phyloP scores from a whole-genome alignment of 2,888 invertebrate species.

The Drosophila colorata region DNA sequence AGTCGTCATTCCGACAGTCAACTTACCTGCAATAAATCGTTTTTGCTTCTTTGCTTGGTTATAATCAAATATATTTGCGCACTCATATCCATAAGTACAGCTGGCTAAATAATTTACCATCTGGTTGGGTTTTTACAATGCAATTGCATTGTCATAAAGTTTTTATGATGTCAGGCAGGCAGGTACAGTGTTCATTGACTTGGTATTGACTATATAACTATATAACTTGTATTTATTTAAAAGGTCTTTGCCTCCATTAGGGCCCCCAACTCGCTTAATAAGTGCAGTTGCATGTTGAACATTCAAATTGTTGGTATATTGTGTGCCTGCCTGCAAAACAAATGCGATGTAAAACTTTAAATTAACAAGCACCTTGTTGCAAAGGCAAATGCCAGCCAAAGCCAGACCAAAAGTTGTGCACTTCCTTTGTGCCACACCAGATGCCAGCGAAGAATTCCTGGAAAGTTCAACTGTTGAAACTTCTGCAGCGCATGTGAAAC shows the following conservation, averaged over 20 bases:
- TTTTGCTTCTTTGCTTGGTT: constrained; percentile 29
- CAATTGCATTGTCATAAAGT: constrained; percentile 52
- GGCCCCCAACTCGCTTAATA: constrained; percentile 23
- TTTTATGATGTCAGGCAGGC: constrained; percentile 30
- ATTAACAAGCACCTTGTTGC: constrained; percentile 45
- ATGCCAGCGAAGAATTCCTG: constrained; percentile 66
- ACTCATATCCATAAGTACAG: constrained; percentile 32
- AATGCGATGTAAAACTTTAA: constrained; percentile 52
- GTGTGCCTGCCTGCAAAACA: constrained; percentile 11
- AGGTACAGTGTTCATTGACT: constrained; percentile 22
- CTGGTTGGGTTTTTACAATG: constrained; percentile 44
- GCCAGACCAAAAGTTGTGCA: constrained; percentile 19
- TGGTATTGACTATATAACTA: constrained; percentile 4
- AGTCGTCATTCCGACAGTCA: constrained; percentile 41
- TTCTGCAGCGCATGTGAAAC: constrained; percentile 53
- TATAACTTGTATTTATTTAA: constrained; percentile 1
- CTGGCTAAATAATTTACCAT: constrained; percentile 39
- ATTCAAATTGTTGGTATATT: constrained; percentile 36
- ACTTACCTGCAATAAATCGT: constrained; percentile 41
- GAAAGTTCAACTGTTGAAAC: constrained; percentile 76
- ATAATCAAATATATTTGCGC: constrained; percentile 59
- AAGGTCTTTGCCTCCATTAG: constrained; percentile 45
- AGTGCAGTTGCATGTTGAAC: constrained; percentile 34
- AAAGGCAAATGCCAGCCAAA: constrained; percentile 25
- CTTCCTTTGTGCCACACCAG: constrained; percentile 42